Evolutionary conservation across 2,888 invertebrate species (phyloP).

Genomic region (Oligia latruncula): DNA sequence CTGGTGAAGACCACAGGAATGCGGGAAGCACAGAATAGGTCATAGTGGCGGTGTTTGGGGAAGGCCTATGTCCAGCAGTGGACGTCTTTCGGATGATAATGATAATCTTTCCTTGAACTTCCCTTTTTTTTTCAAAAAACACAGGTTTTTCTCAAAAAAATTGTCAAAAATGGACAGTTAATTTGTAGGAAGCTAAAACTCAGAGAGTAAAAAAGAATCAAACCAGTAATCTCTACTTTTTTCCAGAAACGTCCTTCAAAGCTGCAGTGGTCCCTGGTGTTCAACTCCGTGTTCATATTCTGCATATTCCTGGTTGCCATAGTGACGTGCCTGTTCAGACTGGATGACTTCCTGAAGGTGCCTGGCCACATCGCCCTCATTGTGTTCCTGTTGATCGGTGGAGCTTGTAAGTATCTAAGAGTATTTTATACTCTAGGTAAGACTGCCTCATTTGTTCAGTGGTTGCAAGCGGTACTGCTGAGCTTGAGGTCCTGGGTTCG

Average conservation of each 20-base stretch:
- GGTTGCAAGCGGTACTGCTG: not conserved
- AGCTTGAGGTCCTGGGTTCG: not conserved
- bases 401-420: conserved; percentile 74
- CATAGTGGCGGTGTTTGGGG: no score
- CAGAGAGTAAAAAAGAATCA: not conserved
- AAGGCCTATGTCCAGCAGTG: no score
- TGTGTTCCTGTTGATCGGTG: conserved; percentile 74
- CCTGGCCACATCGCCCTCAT: conserved; percentile 75
- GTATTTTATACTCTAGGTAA: not conserved
- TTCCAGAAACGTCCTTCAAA: conserved; percentile 83
- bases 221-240: not conserved
- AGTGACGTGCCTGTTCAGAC: conserved; percentile 83
- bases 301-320: conserved; percentile 84
- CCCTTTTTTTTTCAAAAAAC: no score
- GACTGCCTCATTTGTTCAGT: not conserved
- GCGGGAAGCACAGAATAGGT: not conserved
- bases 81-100: no score
- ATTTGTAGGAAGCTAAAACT: not conserved
- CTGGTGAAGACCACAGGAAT: not conserved
- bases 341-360: conserved; percentile 69
- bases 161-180: not conserved
- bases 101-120: no score
- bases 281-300: conserved; percentile 85
- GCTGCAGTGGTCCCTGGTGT: conserved; percentile 81
- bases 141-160: not conserved